Percentiles rank a stretch among this genome's conserved stretches.
These are phyloP conservation scores for Hypanus sabinus DNA, from an alignment of 2,113 vertebrate species.

Conservation along the genomic window DNA sequence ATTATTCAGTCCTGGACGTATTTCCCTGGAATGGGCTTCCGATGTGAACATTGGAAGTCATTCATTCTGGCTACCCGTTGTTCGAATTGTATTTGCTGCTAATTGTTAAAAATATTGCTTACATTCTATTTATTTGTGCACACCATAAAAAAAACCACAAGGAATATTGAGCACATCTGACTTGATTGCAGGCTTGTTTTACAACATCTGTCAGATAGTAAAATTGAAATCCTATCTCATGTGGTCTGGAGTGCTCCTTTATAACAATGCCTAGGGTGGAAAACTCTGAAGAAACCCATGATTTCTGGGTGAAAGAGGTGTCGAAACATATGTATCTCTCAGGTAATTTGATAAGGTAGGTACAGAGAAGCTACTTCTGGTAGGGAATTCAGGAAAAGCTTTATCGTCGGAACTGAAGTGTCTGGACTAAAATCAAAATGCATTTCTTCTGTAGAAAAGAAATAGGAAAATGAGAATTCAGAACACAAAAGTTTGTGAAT, in stretches of 20 bases:
- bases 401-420: not conserved
- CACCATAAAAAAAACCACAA: not conserved
- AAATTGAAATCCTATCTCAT: not conserved
- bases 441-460: not conserved
- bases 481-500: not conserved
- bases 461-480: not conserved
- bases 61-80: not conserved
- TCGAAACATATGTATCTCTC: no score
- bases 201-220: not conserved
- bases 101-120: not conserved
- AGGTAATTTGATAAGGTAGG: not conserved
- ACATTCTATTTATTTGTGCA: not conserved
- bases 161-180: not conserved
- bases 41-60: not conserved
- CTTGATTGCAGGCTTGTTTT: not conserved
- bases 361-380: not conserved
- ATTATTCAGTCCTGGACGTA: not conserved
- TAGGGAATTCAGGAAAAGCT: not conserved
- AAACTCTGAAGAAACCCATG: not conserved
- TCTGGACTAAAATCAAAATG: not conserved
- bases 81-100: not conserved
- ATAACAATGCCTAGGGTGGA: not conserved
- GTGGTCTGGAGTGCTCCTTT: not conserved
- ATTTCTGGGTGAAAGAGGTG: not conserved
- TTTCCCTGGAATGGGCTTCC: no score